phyloP scores from a whole-genome alignment of 2,113 vertebrate genomes.

The Cygnus buccinator region DNA sequence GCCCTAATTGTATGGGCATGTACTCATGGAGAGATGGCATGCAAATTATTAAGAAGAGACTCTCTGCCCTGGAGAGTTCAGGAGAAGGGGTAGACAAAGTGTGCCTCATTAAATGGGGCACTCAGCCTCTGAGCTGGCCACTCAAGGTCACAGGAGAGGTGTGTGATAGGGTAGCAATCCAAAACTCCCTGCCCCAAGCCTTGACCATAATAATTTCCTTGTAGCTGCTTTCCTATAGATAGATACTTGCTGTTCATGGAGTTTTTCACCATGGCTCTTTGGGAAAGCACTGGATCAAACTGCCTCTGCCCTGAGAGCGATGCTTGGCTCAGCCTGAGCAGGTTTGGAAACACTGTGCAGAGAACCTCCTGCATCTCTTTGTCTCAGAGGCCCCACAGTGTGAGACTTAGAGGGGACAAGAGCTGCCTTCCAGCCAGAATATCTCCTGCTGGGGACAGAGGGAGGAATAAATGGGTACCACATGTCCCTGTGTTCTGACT shows the following conservation, averaged over 20 bases:
- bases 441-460: background rate
- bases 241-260: background rate
- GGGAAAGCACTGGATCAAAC: background rate
- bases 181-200: background rate
- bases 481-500: background rate
- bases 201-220: background rate
- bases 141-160: background rate
- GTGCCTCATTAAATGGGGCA: background rate
- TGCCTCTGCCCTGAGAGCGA: accelerated
- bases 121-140: background rate
- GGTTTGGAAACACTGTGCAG: background rate
- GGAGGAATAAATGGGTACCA: background rate
- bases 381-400: background rate
- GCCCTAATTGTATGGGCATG: background rate
- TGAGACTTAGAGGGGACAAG: background rate
- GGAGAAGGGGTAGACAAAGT: background rate
- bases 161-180: background rate
- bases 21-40: background rate
- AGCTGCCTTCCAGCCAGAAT: background rate
- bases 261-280: background rate
- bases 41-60: background rate
- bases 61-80: background rate
- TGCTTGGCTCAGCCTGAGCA: background rate
- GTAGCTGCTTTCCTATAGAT: background rate
- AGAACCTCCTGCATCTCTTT: background rate